Base-by-base conservation (phyloP, 2,113 vertebrate species). In the Tachysurus fulvidraco region DNA sequence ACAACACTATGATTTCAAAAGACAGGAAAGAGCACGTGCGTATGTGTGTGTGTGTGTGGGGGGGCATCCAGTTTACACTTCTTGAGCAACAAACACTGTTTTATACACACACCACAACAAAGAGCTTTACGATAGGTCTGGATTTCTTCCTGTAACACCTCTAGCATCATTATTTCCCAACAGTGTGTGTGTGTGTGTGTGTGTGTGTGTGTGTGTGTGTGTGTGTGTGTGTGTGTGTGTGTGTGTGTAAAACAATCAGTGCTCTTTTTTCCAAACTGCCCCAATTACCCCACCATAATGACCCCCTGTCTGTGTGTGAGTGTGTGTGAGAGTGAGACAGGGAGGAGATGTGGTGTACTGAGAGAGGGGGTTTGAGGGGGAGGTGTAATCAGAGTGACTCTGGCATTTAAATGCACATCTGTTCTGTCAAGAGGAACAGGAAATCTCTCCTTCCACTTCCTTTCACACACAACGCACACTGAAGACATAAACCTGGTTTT, bases 161-260 rank as follows among this genome's bases (percentile, higher is more conserved):
- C 77, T 21, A 54, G 28, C 50, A 78, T 54, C 23, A n/a, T 12
- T 13, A 25, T 55, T 41, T 44, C 79, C 55, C 36, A 62, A 25
- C 79, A 81, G 79, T 44, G 76, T 57, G 76, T 78, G 76, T 36
- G 76, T 78, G 36, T 36, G 36, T 36, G 36, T 36, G 36, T 36
- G 36, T 36, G 36, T 36, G 36, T 36, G 36, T 36, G 36, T 36
- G 36, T 36, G 78, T 60, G 76, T 55, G 76, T 55, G 76, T 30
- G 79, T 44, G 50, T 57, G 76, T 78, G 76, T 36, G 76, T 78
- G 76, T 44, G 79, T 81, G 79, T 81, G 77, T 79, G 54, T 79
- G 76, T 78, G 50, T 78, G 50, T 55, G 30, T 81, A 5, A 5
- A 13, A 60, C 78, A 81, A 44, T 62, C 17, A 62, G 30, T 62